Conservation (phyloP, 2,888 invertebrate genomes). For the Caenorhabditis afra region DNA sequence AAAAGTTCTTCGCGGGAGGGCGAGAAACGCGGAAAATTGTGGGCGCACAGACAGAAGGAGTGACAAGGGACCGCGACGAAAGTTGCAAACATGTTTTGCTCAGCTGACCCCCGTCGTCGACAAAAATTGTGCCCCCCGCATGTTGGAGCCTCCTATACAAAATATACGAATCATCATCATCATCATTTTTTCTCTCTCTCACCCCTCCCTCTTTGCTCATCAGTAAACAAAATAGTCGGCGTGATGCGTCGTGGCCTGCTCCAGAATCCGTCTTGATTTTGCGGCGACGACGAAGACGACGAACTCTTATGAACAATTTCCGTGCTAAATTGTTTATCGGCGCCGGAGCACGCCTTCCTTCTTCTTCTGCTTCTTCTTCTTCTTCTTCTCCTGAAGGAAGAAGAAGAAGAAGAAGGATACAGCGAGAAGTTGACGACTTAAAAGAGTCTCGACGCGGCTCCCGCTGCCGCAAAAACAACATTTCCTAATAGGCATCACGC, state of each 20-base stretch:
- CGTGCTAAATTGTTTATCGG: conserved; percentile 41
- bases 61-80: conserved; percentile 32
- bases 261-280: conserved; percentile 14
- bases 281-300: not conserved
- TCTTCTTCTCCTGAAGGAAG: too few relatives aligned
- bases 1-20: conserved; percentile 17
- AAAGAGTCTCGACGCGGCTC: conserved; percentile 9
- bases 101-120: conserved; percentile 48
- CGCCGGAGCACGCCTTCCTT: not conserved
- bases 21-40: conserved; percentile 5
- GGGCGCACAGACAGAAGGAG: not conserved
- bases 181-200: conserved; percentile 14
- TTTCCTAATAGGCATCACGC: conserved; percentile 24
- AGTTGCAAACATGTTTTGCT: conserved; percentile 57
- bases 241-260: conserved; percentile 1
- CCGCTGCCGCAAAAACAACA: conserved; percentile 18
- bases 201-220: conserved; percentile 6
- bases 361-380: conserved; percentile 6
- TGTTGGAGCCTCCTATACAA: conserved; percentile 46
- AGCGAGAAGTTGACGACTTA: conserved; percentile 12
- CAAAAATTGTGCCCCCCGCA: conserved; percentile 43
- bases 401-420: conserved; percentile 10
- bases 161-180: conserved; percentile 54
- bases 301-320: conserved; percentile 33
- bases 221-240: conserved; percentile 36